phyloP scores from a whole-genome alignment of 2,888 invertebrate species.

The Brachylomia viminalis region DNA sequence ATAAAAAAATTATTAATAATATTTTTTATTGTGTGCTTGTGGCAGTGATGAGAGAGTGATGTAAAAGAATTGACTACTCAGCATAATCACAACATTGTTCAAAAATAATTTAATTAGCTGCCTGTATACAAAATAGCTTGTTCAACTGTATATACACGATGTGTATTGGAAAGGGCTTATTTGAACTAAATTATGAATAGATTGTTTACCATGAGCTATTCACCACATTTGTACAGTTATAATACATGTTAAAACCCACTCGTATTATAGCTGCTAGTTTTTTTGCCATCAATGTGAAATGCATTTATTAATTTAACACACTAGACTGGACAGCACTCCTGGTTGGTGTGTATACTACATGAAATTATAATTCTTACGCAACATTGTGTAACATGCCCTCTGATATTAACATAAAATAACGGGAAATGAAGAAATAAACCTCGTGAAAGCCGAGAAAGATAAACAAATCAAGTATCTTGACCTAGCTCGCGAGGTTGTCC shows the following conservation, averaged over 20 bases:
- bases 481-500: too few relatives aligned
- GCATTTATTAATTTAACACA: slow-evolving; percentile 85
- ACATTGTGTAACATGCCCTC: slow-evolving; percentile 29
- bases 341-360: slow-evolving; percentile 62
- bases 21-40: neutral
- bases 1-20: too few relatives aligned
- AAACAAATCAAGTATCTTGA: too few relatives aligned
- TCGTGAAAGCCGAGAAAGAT: too few relatives aligned
- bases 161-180: slow-evolving; percentile 10
- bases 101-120: neutral
- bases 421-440: too few relatives aligned
- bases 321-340: slow-evolving; percentile 83
- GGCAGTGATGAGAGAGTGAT: neutral
- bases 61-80: neutral
- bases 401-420: slow-evolving; percentile 50
- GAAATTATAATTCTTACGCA: slow-evolving; percentile 20
- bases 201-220: neutral
- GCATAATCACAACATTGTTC: neutral
- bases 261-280: slow-evolving; percentile 62
- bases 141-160: neutral
- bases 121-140: neutral
- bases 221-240: slow-evolving; percentile 16
- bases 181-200: neutral
- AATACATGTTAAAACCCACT: slow-evolving; percentile 28
- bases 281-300: slow-evolving; percentile 70